Evolutionary conservation across 2,797 vertebrate genomes (phyloP).

Genomic region (Erpetoichthys calabaricus): DNA sequence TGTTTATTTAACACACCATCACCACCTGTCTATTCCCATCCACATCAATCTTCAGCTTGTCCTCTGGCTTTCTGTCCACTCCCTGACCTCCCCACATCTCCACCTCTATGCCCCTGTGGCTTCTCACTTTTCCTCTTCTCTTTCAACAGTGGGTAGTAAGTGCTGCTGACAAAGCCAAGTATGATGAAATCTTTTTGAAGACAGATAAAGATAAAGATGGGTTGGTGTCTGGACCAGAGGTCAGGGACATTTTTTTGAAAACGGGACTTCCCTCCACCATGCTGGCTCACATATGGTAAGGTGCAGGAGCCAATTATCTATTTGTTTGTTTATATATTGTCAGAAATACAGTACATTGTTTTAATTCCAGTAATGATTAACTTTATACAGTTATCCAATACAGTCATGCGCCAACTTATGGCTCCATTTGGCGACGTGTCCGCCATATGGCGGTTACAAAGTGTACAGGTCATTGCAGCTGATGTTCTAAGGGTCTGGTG

Average conservation of each 20-base stretch:
- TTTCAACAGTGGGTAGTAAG: conserved; percentile 79
- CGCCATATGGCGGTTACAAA: too few relatives aligned
- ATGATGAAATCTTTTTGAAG: conserved; percentile 84
- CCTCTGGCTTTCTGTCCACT: too few relatives aligned
- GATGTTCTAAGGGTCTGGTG: too few relatives aligned
- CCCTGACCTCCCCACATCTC: conserved; percentile 3
- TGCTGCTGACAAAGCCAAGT: conserved; percentile 78
- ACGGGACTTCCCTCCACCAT: conserved; percentile 81
- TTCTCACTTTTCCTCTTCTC: background rate
- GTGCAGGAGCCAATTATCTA: background rate
- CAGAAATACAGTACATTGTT: too few relatives aligned
- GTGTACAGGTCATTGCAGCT: too few relatives aligned
- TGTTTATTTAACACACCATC: too few relatives aligned
- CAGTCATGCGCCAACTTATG: too few relatives aligned
- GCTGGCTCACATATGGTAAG: conserved; percentile 88
- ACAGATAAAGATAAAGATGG: conserved; percentile 89
- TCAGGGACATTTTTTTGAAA: conserved; percentile 87
- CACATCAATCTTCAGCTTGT: too few relatives aligned
- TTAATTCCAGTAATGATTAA: too few relatives aligned
- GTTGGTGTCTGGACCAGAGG: conserved; percentile 86
- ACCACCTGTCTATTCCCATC: too few relatives aligned
- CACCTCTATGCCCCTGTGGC: conserved; percentile 5
- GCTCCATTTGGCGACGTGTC: too few relatives aligned
- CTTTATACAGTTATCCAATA: too few relatives aligned
- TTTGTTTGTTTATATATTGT: conserved; percentile 6